Base-by-base conservation (phyloP, 2,113 vertebrate species). In the Alethe diademata region DNA sequence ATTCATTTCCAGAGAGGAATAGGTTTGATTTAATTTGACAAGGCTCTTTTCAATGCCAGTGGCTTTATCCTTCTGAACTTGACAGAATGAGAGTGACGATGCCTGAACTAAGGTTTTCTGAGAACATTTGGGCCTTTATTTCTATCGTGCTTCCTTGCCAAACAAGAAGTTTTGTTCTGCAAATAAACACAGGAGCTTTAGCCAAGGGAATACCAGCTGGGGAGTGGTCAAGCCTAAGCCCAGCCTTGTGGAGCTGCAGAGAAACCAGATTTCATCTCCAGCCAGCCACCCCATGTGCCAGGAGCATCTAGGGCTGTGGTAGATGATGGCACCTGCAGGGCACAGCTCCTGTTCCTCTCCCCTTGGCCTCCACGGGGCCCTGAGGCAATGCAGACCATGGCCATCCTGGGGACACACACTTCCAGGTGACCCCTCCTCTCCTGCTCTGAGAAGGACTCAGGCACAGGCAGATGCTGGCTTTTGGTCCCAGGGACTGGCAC, bases 221-320 rank as follows among this genome's bases (percentile, higher is more conserved):
- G 70, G 38, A 25, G 43, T 16, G 38, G 35, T 45, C 33, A 92
- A 71, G 14, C 10, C n/a, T 58, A 53, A 58, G n/a, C 33, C 64
- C 54, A 53, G n/a, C 31, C 57, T 78, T 22, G 12, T 54, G 66
- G 29, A 71, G 35, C 18, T 60, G 33, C 48, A 54, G 47, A 70
- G 51, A 29, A 75, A 24, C 2, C 78, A 78, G 35, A 16, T 66
- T 89, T 70, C n/a, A 67, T 31, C 64, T 45, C n/a, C 33, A 51
- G n/a, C 16, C 26, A 54, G 13, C 20, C 43, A 60, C 2, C 8
- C 26, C 50, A 45, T 0, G 0, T 67, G 25, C 42, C 28, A 54
- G 62, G 20, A 82, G 25, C 12, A 72, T 40, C 33, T 35, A 61
- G n/a, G 20, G n/a, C 6, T 6, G 29, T 36, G 33, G 15, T 25